Conservation (phyloP, 2,888 invertebrate species). For the Tribolium freemani region DNA sequence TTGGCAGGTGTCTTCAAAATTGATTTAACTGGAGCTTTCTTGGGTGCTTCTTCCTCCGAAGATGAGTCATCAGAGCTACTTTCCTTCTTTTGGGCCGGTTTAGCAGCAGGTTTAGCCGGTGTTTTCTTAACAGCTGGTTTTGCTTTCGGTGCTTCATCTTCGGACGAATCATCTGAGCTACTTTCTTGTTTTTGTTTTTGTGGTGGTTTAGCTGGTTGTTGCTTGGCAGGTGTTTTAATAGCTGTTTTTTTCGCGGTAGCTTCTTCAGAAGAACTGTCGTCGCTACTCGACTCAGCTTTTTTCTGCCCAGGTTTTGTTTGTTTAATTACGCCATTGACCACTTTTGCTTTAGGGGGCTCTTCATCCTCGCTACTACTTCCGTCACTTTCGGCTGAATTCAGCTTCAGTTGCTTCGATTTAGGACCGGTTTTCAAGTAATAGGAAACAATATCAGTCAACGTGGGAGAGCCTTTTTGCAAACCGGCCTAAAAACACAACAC, state of each 20-base stretch:
- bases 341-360: conserved; percentile 49
- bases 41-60: conserved; percentile 57
- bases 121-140: conserved; percentile 46
- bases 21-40: conserved; percentile 4
- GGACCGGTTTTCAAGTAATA: conserved; percentile 71
- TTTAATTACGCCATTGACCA: conserved; percentile 44
- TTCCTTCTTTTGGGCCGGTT: conserved; percentile 43
- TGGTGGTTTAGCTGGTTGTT: conserved; percentile 44
- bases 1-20: conserved; percentile 5
- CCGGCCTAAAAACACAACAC: conserved; percentile 70
- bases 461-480: conserved; percentile 76
- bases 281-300: conserved; percentile 51
- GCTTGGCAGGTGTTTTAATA: conserved; percentile 36
- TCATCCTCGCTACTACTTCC: conserved; percentile 55
- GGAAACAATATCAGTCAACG: conserved; percentile 74
- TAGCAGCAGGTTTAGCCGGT: conserved; percentile 31
- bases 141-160: conserved; percentile 55
- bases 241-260: conserved; percentile 43
- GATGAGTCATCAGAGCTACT: conserved; percentile 48
- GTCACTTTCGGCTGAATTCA: conserved; percentile 49
- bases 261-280: conserved; percentile 55
- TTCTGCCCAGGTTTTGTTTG: conserved; percentile 47
- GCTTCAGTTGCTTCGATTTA: conserved; percentile 66
- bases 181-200: conserved; percentile 49
- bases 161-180: conserved; percentile 54